phyloP scores from a whole-genome alignment of 2,888 invertebrate genomes.

The Neria commutata region DNA sequence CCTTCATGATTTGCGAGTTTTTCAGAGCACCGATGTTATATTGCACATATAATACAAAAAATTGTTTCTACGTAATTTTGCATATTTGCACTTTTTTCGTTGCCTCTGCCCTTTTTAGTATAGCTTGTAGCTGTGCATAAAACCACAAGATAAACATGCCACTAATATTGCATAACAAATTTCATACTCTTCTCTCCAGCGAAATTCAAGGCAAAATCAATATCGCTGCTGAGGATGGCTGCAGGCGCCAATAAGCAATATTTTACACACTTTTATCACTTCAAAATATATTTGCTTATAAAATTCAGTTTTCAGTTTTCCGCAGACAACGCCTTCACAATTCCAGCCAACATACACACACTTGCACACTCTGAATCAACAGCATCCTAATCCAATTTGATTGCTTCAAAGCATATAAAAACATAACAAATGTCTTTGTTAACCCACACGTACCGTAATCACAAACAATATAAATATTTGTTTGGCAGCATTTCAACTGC shows the following conservation, averaged over 20 bases:
- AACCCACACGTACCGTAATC: conserved; percentile 57
- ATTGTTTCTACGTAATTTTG: too few relatives aligned
- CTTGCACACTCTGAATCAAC: too few relatives aligned
- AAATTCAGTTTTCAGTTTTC: not conserved
- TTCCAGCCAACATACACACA: not conserved
- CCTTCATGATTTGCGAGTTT: too few relatives aligned
- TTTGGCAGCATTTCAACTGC: too few relatives aligned
- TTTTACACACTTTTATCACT: not conserved
- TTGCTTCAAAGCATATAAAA: not conserved
- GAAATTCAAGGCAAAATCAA: not conserved
- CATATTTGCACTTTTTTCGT: too few relatives aligned
- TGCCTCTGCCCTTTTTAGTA: too few relatives aligned
- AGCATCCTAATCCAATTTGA: conserved; percentile 2
- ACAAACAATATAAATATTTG: conserved; percentile 60
- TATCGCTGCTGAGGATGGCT: not conserved
- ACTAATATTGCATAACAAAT: too few relatives aligned
- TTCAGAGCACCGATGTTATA: too few relatives aligned
- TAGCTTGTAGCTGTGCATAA: too few relatives aligned
- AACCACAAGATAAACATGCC: too few relatives aligned
- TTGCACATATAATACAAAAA: too few relatives aligned
- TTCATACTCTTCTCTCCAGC: not conserved
- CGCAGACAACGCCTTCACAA: not conserved
- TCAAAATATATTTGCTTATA: not conserved
- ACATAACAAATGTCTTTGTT: conserved; percentile 53
- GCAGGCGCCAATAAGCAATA: not conserved